Evolutionary conservation across 1,140 invertebrate genomes (phyloP).

Genomic region (Papilio polytes): DNA sequence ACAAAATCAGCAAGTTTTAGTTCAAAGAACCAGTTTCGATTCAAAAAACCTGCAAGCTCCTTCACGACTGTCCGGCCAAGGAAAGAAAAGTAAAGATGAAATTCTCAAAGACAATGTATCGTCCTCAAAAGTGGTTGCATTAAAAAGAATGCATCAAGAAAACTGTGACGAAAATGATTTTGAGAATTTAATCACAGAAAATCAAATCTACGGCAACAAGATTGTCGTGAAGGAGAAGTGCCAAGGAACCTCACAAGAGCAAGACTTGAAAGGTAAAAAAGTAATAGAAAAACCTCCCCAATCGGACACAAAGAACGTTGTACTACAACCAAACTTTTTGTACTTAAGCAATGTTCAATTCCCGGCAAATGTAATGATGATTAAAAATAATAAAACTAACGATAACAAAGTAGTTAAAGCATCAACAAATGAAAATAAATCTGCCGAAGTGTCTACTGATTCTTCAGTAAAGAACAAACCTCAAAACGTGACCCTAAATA

Average conservation of each 20-base stretch:
- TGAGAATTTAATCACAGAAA: conserved; percentile 83
- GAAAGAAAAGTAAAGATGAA: conserved; percentile 72
- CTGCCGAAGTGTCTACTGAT: conserved; percentile 39
- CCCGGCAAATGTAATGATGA: conserved; percentile 76
- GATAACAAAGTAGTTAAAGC: conserved; percentile 55
- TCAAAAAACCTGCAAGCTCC: conserved; percentile 78
- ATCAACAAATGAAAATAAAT: conserved; percentile 55
- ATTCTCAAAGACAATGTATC: conserved; percentile 58
- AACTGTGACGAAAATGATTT: conserved; percentile 82
- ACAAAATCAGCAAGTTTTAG: conserved; percentile 66
- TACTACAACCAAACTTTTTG: conserved; percentile 77
- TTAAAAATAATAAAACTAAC: conserved; percentile 68
- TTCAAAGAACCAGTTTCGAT: conserved; percentile 69
- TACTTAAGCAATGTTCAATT: conserved; percentile 79
- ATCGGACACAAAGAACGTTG: conserved; percentile 62
- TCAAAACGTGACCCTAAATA: conserved; percentile 49
- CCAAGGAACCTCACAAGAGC: conserved; percentile 74
- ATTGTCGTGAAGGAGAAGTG: conserved; percentile 83
- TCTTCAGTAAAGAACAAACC: conserved; percentile 43
- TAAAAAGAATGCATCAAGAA: conserved; percentile 78
- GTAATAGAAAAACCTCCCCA: conserved; percentile 58
- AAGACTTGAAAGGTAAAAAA: conserved; percentile 68
- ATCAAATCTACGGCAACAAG: conserved; percentile 84
- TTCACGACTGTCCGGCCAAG: conserved; percentile 71
- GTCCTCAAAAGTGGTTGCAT: conserved; percentile 77